These are phyloP conservation scores for Syngnathus scovelli DNA, from an alignment of 2,113 vertebrate species.

Conservation along the genomic window DNA sequence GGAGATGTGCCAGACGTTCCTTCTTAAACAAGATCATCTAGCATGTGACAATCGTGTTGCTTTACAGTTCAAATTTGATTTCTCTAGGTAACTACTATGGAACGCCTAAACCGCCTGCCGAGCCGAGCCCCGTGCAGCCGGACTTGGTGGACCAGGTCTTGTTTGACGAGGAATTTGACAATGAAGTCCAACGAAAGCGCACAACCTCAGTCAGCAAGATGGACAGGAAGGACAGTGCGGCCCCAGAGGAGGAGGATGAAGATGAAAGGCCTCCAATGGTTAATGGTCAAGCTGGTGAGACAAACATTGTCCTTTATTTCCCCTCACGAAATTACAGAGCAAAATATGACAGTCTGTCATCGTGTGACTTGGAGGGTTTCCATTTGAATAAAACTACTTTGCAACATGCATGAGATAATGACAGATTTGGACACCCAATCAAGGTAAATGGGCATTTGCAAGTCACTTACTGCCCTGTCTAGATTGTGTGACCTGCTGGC, in stretches of 20 bases:
- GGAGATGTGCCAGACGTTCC: neutral
- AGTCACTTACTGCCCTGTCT: neutral
- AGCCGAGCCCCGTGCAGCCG: constrained; percentile 91
- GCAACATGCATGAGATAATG: neutral
- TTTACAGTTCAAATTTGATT: neutral
- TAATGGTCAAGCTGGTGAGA: constrained; percentile 84
- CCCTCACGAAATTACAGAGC: neutral
- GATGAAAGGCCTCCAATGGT: constrained; percentile 85
- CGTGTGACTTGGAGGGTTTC: neutral
- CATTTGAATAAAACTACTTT: neutral
- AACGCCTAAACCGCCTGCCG: constrained; percentile 92
- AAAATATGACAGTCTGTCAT: neutral
- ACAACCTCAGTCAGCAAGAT: constrained; percentile 97
- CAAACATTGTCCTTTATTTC: neutral
- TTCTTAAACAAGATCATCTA: neutral
- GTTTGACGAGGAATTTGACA: constrained; percentile 93
- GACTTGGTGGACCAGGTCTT: constrained; percentile 95
- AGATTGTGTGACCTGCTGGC: neutral
- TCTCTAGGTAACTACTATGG: constrained; percentile 92
- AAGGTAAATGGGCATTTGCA: neutral
- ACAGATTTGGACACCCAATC: neutral
- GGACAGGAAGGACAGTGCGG: constrained; percentile 88
- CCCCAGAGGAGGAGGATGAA: constrained; percentile 95
- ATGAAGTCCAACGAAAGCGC: constrained; percentile 89
- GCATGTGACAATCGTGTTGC: neutral